Percentiles rank a stretch among this genome's conserved stretches.
Evolutionary conservation across 2,888 invertebrate genomes (phyloP).

Genomic region (Macropis europaea): DNA sequence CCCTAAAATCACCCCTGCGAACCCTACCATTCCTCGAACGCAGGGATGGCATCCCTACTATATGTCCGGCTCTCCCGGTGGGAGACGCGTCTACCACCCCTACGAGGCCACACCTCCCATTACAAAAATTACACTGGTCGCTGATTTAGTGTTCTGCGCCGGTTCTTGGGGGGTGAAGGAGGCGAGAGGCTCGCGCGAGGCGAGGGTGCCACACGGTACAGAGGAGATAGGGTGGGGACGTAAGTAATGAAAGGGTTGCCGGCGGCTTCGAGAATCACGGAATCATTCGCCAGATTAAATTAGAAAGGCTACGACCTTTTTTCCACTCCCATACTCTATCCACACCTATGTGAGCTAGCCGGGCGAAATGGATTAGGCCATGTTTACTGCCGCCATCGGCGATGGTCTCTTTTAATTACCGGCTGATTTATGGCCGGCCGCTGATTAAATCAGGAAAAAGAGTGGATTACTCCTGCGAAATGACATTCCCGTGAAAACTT

Average conservation of each 20-base stretch:
- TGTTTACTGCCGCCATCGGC: slow-evolving; percentile 63
- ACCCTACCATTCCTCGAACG: slow-evolving; percentile 53
- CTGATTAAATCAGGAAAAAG: slow-evolving; percentile 51
- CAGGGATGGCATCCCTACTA: slow-evolving; percentile 68
- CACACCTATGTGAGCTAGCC: slow-evolving; percentile 45
- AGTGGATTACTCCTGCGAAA: slow-evolving; percentile 50
- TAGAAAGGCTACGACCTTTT: slow-evolving; percentile 78
- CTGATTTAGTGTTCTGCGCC: slow-evolving; percentile 79
- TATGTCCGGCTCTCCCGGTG: slow-evolving; percentile 38
- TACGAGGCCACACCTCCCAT: slow-evolving; percentile 79
- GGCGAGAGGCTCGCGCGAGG: slow-evolving; percentile 40
- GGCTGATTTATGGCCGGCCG: slow-evolving; percentile 67
- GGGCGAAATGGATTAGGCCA: slow-evolving; percentile 72
- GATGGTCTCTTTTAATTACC: slow-evolving; percentile 73
- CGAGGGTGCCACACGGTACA: slow-evolving; percentile 39
- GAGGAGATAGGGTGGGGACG: slow-evolving; percentile 68
- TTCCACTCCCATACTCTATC: slow-evolving; percentile 54
- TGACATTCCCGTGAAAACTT: slow-evolving; percentile 39
- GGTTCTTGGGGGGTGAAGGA: slow-evolving; percentile 64
- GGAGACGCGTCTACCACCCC: slow-evolving; percentile 66
- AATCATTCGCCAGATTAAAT: slow-evolving; percentile 80
- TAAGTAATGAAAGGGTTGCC: slow-evolving; percentile 80
- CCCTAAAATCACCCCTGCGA: slow-evolving; percentile 57
- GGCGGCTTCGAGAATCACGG: slow-evolving; percentile 77
- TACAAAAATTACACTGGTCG: slow-evolving; percentile 80